These are phyloP conservation scores for Podilymbus podiceps DNA, from an alignment of 2,113 vertebrate genomes.

Conservation along the genomic window DNA sequence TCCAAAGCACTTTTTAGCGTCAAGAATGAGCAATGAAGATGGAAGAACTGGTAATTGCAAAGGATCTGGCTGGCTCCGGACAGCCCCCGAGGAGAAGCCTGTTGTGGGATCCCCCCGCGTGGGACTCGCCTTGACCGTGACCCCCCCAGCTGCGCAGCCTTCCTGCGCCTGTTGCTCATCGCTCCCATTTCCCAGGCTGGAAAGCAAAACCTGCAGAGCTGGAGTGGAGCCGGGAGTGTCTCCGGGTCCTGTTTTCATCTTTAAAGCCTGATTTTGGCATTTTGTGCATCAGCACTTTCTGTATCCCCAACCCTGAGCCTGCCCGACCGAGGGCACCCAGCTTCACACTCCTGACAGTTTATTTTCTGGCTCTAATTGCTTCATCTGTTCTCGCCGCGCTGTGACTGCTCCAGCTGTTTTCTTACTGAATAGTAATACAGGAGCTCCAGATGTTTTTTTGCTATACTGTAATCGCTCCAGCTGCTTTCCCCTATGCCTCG, in stretches of 20 bases:
- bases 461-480: background rate
- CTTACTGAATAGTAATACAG: conserved; percentile 22
- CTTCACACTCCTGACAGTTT: background rate
- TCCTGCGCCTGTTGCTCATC: rapidly evolving
- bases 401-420: conserved; percentile 55
- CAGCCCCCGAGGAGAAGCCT: background rate
- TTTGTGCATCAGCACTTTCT: background rate
- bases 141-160: rapidly evolving
- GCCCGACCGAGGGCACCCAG: background rate
- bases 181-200: background rate
- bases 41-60: background rate
- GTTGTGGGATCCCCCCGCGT: background rate
- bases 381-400: conserved; percentile 29
- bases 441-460: conserved; percentile 44
- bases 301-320: background rate
- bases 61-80: background rate
- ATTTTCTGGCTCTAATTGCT: background rate
- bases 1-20: background rate
- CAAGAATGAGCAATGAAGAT: background rate
- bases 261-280: background rate
- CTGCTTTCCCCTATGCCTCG: conserved; percentile 8
- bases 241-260: background rate
- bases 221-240: background rate
- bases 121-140: rapidly evolving
- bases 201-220: background rate